Base-by-base conservation (phyloP, 1,140 invertebrate species). In the Drosophila sp. region DNA sequence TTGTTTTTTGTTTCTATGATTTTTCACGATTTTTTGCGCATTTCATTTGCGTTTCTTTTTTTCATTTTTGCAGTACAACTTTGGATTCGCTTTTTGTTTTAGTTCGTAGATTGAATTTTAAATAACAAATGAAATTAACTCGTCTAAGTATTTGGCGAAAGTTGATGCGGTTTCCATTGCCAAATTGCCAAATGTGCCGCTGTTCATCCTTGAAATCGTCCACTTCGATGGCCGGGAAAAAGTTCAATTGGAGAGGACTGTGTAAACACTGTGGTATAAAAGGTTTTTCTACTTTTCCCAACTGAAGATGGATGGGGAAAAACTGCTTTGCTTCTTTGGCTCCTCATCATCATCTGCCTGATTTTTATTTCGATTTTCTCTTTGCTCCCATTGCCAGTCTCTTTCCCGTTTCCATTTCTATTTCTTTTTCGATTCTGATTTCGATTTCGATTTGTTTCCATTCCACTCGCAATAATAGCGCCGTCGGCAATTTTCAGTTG, bases 61-160 rank as follows among this genome's bases (percentile, higher is more conserved):
- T 51, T n/a, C n/a, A n/a, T n/a, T 38, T 62, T 56, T 27, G 32
- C 25, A 41, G 43, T 41, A 4, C 64, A 75, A 64, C 29, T 45
- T 45, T 21, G 41, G 4, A 16, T 36, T 29, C 32, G 16, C 75
- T 89, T 90, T 89, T 89, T 90, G 87, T 90, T 90, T 90, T 90
- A 90, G 87, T 90, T 90, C 65, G 71, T 70, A 90, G 87, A 90
- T 90, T 90, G 87, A 86, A 90, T 90, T 90, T 90, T 90, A 90
- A 89, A 90, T 90, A 90, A 80, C 81, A 90, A 90, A 90, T 90
- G 86, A 90, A 80, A 86, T 90, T 82, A 80, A 86, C 86, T 79
- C 67, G 70, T 61, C 65, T 89, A 89, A 89, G 84, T 89, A 89
- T 89, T 89, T 59, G 58, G 27, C 11, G 75, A 43, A 40, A 48